phyloP scores from a whole-genome alignment of 2,797 vertebrate genomes.

The Liasis olivaceus region DNA sequence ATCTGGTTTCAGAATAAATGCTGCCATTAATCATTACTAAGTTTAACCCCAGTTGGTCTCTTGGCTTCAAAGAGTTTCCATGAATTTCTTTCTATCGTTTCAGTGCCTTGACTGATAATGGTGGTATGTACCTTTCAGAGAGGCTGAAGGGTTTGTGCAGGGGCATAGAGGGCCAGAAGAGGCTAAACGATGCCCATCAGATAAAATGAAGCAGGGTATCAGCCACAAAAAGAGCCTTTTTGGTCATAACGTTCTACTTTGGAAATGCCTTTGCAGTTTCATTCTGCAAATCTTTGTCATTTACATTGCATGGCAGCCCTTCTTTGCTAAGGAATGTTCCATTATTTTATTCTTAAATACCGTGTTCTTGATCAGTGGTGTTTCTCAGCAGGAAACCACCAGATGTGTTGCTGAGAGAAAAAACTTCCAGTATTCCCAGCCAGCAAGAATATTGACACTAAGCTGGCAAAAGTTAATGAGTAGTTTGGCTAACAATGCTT shows the following conservation, averaged over 20 bases:
- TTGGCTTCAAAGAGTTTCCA: neutral
- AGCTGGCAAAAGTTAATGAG: neutral
- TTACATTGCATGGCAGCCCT: neutral
- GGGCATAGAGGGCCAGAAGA: neutral
- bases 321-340: neutral
- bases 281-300: neutral
- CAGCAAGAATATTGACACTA: neutral
- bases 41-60: neutral
- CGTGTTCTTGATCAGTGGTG: neutral
- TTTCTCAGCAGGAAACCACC: neutral
- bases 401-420: neutral
- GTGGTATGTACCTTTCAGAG: neutral
- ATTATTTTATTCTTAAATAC: neutral
- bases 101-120: neutral
- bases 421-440: neutral
- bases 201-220: neutral
- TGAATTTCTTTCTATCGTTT: neutral
- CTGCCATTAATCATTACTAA: neutral
- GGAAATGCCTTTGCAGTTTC: neutral
- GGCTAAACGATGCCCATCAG: neutral
- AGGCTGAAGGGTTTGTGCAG: neutral
- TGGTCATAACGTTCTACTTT: neutral
- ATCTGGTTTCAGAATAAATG: neutral
- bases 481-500: neutral
- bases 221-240: neutral